Conservation (phyloP, 2,888 invertebrate species). For the Caenorhabditis sinica region DNA sequence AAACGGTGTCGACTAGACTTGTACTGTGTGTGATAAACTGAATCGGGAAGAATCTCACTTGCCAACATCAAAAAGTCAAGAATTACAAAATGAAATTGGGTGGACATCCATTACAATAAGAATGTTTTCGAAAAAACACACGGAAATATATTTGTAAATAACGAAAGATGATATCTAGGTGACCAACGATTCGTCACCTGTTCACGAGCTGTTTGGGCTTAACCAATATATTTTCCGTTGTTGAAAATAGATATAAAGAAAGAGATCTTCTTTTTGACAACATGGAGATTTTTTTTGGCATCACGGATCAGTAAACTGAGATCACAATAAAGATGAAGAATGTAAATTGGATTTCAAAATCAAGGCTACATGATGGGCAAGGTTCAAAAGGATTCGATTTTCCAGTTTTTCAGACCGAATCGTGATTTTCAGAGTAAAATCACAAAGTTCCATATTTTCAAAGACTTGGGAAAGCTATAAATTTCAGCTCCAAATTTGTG, state of each 20-base stretch:
- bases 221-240: neutral
- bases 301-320: too few species aligned
- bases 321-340: too few species aligned
- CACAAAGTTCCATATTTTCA: too few species aligned
- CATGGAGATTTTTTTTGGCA: too few species aligned
- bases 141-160: slow-evolving; percentile 27
- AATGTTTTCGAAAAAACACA: slow-evolving; percentile 14
- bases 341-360: too few species aligned
- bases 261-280: too few species aligned
- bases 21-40: neutral
- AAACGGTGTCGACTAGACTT: slow-evolving; percentile 7
- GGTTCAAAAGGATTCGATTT: too few species aligned
- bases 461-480: too few species aligned
- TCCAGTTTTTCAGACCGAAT: too few species aligned
- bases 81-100: neutral
- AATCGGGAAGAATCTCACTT: neutral
- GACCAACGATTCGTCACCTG: slow-evolving; percentile 34
- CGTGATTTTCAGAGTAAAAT: too few species aligned
- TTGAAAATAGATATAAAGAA: neutral
- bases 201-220: slow-evolving; percentile 23
- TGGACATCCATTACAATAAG: slow-evolving; percentile 2
- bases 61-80: neutral
- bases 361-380: too few species aligned
- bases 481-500: too few species aligned
- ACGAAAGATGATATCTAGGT: slow-evolving; percentile 33